Evolutionary conservation across 1,140 invertebrate species (phyloP), one percentile per base, ranked within the genome.

Genomic region (Callitettix versicolor): DNA sequence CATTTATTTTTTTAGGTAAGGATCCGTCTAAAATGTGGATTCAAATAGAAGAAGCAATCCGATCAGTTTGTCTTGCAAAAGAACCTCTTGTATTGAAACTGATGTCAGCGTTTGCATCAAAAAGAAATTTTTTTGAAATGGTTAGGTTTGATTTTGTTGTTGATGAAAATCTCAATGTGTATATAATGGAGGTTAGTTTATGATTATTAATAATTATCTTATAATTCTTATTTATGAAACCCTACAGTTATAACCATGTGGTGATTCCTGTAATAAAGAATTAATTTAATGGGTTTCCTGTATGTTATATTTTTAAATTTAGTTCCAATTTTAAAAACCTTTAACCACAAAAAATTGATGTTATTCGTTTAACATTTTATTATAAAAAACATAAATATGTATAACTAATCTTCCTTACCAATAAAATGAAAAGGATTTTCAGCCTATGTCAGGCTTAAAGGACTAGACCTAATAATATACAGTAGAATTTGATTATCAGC

Each of bases 61-160:
- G 75, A 17, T 75, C 81, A 51, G 79, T 92, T 7, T 79, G 84
- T 58, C 65, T 87, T 36, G 73, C 77, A 26, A 95, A 94, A 67
- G 91, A 93, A 69, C 65, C 76, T 21, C 68, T 76, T 52, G 81
- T 89, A 22, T 67, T 73, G 34, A 71, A 80, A 20, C 68, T 76
- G n/a, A 48, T 85, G 11, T 64, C 67, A 42, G 65, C 69, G 3
- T 81, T 77, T 64, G 70, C 71, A 57, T 74, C 73, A 1, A 73
- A 72, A 26, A 69, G 81, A 36, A 90, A 92, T 63, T 97, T 95
- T 65, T 98, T 98, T 72, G 94, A 97, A 73, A 75, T 98, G 69
- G 85, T 95, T 67, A 77, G 95, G 44, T 90, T 98, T 65, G 95
- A 98, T 71, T 86, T 98, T 68, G 82, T 94, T 0, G 72, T 97